A percentile compares a stretch with the other conserved stretches of the same genome.
phyloP scores from a whole-genome alignment of 2,888 invertebrate species.

The Pheosia gnoma region DNA sequence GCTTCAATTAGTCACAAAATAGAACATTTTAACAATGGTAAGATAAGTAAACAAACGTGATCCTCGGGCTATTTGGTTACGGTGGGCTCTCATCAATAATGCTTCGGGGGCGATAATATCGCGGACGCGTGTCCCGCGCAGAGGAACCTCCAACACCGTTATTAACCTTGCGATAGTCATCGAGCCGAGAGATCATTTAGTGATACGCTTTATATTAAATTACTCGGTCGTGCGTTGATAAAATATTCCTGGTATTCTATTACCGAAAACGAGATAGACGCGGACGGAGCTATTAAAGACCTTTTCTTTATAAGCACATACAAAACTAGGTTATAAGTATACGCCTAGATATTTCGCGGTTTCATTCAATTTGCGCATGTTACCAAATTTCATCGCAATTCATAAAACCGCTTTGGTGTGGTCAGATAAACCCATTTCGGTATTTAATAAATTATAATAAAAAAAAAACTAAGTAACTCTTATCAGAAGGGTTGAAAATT shows the following conservation, averaged over 20 bases:
- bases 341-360: no score
- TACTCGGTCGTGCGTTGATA: conserved; percentile 83
- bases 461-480: no score
- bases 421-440: no score
- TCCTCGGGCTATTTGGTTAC: conserved; percentile 81
- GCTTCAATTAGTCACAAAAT: conserved; percentile 75
- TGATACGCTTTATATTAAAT: conserved; percentile 84
- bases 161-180: conserved; percentile 80
- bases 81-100: conserved; percentile 80
- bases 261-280: conserved; percentile 80
- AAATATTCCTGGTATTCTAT: conserved; percentile 82
- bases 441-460: no score
- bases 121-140: conserved; percentile 77
- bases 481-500: no score
- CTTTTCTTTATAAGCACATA: conserved; percentile 20
- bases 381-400: no score
- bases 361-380: no score
- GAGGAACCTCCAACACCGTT: conserved; percentile 80
- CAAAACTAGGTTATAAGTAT: no score
- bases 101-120: conserved; percentile 78
- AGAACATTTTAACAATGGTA: conserved; percentile 65
- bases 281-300: conserved; percentile 67
- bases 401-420: no score
- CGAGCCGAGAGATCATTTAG: conserved; percentile 79
- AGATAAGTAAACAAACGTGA: conserved; percentile 80